Conservation (phyloP, 2,888 invertebrate genomes). For the Eristalis arbustorum region DNA sequence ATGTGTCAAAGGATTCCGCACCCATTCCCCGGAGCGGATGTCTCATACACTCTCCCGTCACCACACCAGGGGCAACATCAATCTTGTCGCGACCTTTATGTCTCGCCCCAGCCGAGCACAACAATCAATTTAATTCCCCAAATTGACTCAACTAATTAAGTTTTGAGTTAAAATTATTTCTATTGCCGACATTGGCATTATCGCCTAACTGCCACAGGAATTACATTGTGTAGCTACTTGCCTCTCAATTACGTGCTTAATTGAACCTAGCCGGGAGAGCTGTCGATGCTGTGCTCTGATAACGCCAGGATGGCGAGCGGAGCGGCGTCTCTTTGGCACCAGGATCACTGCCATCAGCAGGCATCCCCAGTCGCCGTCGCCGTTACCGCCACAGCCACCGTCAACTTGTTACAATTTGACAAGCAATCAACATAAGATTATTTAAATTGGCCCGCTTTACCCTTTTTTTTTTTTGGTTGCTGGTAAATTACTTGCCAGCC, state of each 20-base stretch:
- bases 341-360: background rate
- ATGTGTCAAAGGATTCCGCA: background rate
- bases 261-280: slow-evolving; percentile 1
- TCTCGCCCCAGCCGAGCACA: slow-evolving; percentile 6
- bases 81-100: background rate
- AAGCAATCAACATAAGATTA: slow-evolving; percentile 67
- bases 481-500: slow-evolving; percentile 3
- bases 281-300: background rate
- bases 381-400: background rate
- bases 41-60: background rate
- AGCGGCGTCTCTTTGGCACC: background rate
- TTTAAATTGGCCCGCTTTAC: slow-evolving; percentile 58
- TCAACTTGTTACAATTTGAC: slow-evolving; percentile 61
- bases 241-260: slow-evolving; percentile 38
- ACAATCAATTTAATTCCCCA: slow-evolving; percentile 52
- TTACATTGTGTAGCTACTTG: slow-evolving; percentile 27
- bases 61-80: background rate
- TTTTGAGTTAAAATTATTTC: slow-evolving; percentile 50
- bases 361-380: no score
- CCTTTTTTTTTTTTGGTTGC: slow-evolving; percentile 30
- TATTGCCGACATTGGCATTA: slow-evolving; percentile 48
- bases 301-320: background rate
- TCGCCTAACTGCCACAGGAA: slow-evolving; percentile 41
- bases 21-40: background rate
- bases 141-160: slow-evolving; percentile 62